Base-by-base conservation (phyloP, 2,113 vertebrate genomes). In the Perca schrenkii region DNA sequence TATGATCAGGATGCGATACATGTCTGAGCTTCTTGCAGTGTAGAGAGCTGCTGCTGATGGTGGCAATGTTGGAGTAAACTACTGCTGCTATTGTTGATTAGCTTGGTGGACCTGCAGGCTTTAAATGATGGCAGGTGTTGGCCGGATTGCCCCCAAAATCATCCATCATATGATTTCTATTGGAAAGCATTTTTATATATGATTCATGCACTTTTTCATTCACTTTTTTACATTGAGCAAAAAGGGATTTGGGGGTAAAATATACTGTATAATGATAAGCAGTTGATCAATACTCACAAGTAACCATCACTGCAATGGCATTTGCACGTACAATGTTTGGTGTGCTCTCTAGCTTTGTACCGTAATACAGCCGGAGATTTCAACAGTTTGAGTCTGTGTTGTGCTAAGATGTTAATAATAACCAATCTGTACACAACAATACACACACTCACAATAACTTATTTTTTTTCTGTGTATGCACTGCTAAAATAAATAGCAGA, bases 331-430 rank as follows among this genome's bases (percentile, higher is more conserved):
- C 14, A 52, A 16, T 21, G 62, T 69, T 56, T 49, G 49, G 16
- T n/a, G 28, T 22, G 17, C 47, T 50, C 36, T 43, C n/a, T 28
- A 52, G 46, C 46, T 15, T 19, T 56, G 46, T 43, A 8, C 40
- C 8, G 8, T 65, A 53, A 34, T 83, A 58, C 31, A 65, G 60
- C 22, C 60, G 17, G 49, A 67, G 49, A 56, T 36, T 63, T 81
- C 69, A 80, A 67, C 63, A 61, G 50, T 79, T 65, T 67, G 34
- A 83, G 15, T n/a, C 53, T 78, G 10, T 12, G 63, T 67, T 71
- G 7, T 74, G 58, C 36, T 64, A 31, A 70, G 17, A 86, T 78
- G 49, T 64, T 73, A 65, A 65, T 85, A 61, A 79, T 85, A 65
- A 82, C 53, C 64, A 52, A 19, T 57, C 56, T 75, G 67, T 8